These are phyloP conservation scores for Tetragnatha versicolor DNA, from an alignment of 1,140 invertebrate species.

Conservation along the genomic window DNA sequence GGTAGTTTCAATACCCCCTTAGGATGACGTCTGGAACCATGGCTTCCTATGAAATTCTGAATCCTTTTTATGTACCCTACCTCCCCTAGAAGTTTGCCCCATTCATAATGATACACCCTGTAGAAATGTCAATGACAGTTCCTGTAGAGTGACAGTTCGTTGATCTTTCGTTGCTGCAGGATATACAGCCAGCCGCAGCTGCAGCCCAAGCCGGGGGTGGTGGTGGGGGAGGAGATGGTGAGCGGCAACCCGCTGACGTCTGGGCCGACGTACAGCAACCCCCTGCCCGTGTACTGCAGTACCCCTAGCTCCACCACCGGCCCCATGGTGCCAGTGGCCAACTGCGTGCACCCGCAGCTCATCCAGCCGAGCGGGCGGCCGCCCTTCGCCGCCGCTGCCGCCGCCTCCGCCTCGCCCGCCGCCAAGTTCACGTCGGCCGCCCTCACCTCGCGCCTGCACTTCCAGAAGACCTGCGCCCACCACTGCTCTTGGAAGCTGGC, in stretches of 20 bases:
- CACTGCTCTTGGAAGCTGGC: slow-evolving; percentile 90
- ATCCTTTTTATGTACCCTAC: too few species aligned
- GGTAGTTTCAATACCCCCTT: too few species aligned
- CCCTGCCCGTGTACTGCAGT: slow-evolving; percentile 56
- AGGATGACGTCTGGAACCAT: too few species aligned
- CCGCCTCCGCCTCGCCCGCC: too few species aligned
- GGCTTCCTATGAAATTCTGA: too few species aligned
- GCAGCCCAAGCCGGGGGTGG: slow-evolving; percentile 43
- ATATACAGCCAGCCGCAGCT: slow-evolving; percentile 57
- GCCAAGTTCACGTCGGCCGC: slow-evolving; percentile 55
- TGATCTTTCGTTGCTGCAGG: slow-evolving; percentile 23
- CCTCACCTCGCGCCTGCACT: slow-evolving; percentile 75
- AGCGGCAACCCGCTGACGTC: slow-evolving; percentile 40
- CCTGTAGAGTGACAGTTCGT: not conserved
- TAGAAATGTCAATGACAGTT: too few species aligned
- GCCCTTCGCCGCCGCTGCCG: slow-evolving; percentile 39
- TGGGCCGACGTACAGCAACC: slow-evolving; percentile 56
- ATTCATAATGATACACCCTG: too few species aligned
- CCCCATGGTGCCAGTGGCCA: slow-evolving; percentile 58
- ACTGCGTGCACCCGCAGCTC: slow-evolving; percentile 57
- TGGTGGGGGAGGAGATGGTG: too few species aligned
- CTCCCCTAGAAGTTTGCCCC: too few species aligned
- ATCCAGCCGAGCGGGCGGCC: slow-evolving; percentile 51
- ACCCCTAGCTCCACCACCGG: slow-evolving; percentile 58
- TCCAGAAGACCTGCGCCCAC: slow-evolving; percentile 79